phyloP scores from a whole-genome alignment of 2,113 vertebrate genomes.

The Saimiri boliviensis region DNA sequence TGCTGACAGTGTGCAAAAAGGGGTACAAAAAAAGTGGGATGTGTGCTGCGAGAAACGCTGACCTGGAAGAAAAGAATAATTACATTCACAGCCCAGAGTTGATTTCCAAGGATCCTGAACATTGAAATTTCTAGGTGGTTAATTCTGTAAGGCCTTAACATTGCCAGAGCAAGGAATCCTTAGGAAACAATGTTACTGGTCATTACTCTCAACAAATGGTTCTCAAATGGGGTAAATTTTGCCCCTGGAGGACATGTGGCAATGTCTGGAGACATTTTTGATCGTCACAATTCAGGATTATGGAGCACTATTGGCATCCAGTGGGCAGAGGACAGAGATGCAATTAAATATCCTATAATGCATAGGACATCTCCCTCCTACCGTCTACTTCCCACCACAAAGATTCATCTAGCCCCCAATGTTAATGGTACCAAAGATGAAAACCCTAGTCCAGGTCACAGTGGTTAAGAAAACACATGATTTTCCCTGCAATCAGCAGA shows the following conservation, averaged over 20 bases:
- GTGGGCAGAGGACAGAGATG: not conserved
- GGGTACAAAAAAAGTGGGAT: constrained; percentile 98
- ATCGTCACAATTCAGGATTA: not conserved
- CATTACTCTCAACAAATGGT: not conserved
- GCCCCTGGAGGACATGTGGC: not conserved
- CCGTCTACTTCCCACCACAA: not conserved
- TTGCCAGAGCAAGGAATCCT: not conserved
- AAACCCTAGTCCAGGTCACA: not conserved
- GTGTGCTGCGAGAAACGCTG: constrained; percentile 97
- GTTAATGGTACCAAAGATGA: not conserved
- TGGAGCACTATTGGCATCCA: not conserved
- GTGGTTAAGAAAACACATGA: constrained; percentile 8
- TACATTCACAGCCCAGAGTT: not conserved
- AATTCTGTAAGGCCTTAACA: constrained; percentile 10
- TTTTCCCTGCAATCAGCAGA: constrained; percentile 18
- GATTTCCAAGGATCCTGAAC: constrained; percentile 27
- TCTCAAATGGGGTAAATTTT: not conserved
- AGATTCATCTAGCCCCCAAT: not conserved
- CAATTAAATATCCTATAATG: constrained; percentile 10
- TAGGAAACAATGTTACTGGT: not conserved
- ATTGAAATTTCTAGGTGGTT: constrained; percentile 15
- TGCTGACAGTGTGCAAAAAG: constrained; percentile 98
- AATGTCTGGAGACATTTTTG: constrained; percentile 19
- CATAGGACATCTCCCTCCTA: not conserved
- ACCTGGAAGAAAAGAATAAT: constrained; percentile 84